Percentiles rank a stretch among this genome's conserved stretches.
These are phyloP conservation scores for Brachymystax lenok DNA, from an alignment of 2,797 vertebrate genomes.

Conservation along the genomic window DNA sequence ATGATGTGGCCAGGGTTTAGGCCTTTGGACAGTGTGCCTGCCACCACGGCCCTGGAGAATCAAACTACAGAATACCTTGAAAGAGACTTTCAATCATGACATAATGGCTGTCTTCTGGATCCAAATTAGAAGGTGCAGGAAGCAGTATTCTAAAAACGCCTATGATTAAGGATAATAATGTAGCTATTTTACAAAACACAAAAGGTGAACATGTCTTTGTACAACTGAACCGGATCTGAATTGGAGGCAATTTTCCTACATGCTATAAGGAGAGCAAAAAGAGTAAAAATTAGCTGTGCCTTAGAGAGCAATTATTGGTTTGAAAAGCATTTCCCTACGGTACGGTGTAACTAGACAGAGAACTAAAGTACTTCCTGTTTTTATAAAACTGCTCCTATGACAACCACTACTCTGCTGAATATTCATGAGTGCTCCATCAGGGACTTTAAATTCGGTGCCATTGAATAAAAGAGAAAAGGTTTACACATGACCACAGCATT, in stretches of 20 bases:
- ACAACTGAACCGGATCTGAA: not conserved
- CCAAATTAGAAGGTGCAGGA: not conserved
- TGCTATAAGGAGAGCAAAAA: not conserved
- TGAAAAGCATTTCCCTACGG: constrained; percentile 22
- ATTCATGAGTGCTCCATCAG: constrained; percentile 44
- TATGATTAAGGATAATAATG: not conserved
- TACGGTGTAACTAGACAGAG: constrained; percentile 22
- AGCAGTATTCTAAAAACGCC: not conserved
- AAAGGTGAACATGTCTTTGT: too few species aligned
- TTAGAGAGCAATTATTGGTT: constrained; percentile 39
- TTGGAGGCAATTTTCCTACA: not conserved
- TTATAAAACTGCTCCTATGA: constrained; percentile 20
- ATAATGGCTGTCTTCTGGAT: too few species aligned
- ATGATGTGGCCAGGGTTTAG: constrained; percentile 46
- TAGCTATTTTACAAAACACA: not conserved
- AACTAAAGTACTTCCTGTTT: constrained; percentile 40
- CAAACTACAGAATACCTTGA: not conserved
- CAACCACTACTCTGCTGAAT: constrained; percentile 38
- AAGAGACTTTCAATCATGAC: not conserved
- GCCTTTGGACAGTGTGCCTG: constrained; percentile 24
- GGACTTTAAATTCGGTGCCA: constrained; percentile 37
- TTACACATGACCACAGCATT: constrained; percentile 38
- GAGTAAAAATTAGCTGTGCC: not conserved
- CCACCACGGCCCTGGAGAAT: not conserved
- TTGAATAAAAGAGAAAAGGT: constrained; percentile 27